Evolutionary conservation across 2,113 vertebrate genomes (phyloP).

Genomic region (Lates calcarifer): DNA sequence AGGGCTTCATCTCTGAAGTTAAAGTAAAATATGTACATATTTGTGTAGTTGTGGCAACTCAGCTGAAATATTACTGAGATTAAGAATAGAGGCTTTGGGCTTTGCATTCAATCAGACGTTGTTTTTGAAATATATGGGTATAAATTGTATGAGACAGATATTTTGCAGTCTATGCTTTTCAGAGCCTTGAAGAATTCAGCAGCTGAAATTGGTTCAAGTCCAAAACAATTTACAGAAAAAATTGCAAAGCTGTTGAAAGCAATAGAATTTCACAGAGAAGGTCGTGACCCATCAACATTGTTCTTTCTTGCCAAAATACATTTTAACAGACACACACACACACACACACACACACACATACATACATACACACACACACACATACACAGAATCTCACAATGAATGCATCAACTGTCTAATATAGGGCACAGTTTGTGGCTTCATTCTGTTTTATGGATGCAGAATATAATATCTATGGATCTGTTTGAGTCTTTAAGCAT

Average conservation of each 20-base stretch:
- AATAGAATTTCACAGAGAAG: slow-evolving; percentile 62
- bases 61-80: background rate
- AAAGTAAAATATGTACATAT: background rate
- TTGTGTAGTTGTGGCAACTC: slow-evolving; percentile 1
- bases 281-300: slow-evolving; percentile 51
- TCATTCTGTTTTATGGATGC: background rate
- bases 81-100: slow-evolving; percentile 15
- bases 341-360: slow-evolving; percentile 2
- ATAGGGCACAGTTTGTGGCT: slow-evolving; percentile 5
- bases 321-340: slow-evolving; percentile 11
- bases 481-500: background rate
- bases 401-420: slow-evolving; percentile 25
- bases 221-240: slow-evolving; percentile 69
- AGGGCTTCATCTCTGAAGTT: slow-evolving; percentile 18
- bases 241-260: slow-evolving; percentile 50
- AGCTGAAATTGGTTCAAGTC: slow-evolving; percentile 61
- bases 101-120: slow-evolving; percentile 42
- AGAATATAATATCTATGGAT: background rate
- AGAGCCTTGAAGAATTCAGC: slow-evolving; percentile 53
- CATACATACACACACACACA: background rate
- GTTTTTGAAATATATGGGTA: slow-evolving; percentile 38
- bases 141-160: slow-evolving; percentile 58
- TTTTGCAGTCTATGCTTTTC: slow-evolving; percentile 43
- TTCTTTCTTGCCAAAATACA: slow-evolving; percentile 41
- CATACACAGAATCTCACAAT: background rate